phyloP scores from a whole-genome alignment of 2,888 invertebrate species.

The Troides helena region DNA sequence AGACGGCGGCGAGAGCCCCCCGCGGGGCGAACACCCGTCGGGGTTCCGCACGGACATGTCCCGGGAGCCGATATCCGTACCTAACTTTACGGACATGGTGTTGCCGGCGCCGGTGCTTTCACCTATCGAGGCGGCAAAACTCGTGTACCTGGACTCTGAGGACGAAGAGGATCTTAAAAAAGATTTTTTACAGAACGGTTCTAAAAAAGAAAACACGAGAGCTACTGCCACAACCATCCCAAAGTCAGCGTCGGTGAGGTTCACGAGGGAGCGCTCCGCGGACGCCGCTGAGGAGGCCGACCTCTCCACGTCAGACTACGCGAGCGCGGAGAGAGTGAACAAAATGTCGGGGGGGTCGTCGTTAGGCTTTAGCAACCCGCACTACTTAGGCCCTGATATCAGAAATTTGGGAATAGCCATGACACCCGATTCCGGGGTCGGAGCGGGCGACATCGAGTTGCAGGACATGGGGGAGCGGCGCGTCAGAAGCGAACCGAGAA shows the following conservation, averaged over 20 bases:
- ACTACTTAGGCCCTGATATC: constrained; percentile 86
- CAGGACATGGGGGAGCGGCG: constrained; percentile 52
- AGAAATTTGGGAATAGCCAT: constrained; percentile 84
- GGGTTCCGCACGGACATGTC: constrained; percentile 65
- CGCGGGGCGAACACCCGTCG: constrained; percentile 54
- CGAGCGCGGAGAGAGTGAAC: constrained; percentile 85
- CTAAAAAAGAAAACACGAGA: constrained; percentile 43
- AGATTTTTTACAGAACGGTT: constrained; percentile 39
- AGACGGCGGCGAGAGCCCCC: constrained; percentile 50
- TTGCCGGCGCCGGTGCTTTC: constrained; percentile 83
- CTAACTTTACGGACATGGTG: constrained; percentile 84
- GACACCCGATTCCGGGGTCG: constrained; percentile 84
- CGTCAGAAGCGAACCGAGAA: constrained; percentile 47
- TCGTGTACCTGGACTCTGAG: constrained; percentile 86
- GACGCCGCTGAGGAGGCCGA: constrained; percentile 76
- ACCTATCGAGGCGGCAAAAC: constrained; percentile 83
- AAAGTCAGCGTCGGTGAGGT: constrained; percentile 81
- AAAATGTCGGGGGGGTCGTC: constrained; percentile 73
- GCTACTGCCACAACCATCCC: constrained; percentile 67
- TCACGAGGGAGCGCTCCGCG: constrained; percentile 71
- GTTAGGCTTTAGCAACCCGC: constrained; percentile 87
- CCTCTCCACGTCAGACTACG: constrained; percentile 87
- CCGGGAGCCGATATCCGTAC: constrained; percentile 86
- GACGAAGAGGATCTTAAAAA: constrained; percentile 75
- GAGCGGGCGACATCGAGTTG: constrained; percentile 67